Percentiles rank a stretch among this genome's conserved stretches.
Conservation (phyloP, 1,140 invertebrate genomes). For the Zophobas morio region DNA sequence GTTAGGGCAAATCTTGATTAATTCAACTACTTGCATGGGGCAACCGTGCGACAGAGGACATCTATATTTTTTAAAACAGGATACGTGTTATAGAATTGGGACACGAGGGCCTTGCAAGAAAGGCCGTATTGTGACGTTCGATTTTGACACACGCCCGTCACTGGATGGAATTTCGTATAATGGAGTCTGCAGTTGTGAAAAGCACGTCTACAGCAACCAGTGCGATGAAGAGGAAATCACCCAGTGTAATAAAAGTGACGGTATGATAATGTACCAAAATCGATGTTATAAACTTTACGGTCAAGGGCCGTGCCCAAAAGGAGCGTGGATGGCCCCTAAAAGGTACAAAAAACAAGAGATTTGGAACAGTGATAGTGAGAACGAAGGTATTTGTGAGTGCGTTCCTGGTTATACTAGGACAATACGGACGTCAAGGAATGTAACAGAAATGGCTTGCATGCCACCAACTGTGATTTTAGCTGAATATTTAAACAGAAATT, state of each 20-base stretch:
- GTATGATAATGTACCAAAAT: constrained; percentile 74
- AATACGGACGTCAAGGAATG: constrained; percentile 56
- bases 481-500: constrained; percentile 71
- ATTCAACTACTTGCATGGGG: constrained; percentile 73
- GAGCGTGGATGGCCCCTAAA: constrained; percentile 79
- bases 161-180: constrained; percentile 86
- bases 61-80: constrained; percentile 80
- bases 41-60: constrained; percentile 81
- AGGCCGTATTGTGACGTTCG: constrained; percentile 82
- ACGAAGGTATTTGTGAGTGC: constrained; percentile 78
- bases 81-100: constrained; percentile 82
- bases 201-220: constrained; percentile 57
- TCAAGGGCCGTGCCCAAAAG: constrained; percentile 80
- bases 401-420: constrained; percentile 76
- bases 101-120: constrained; percentile 79
- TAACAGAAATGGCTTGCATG: constrained; percentile 63
- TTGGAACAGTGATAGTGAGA: constrained; percentile 59
- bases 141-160: constrained; percentile 81
- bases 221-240: constrained; percentile 47
- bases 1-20: constrained; percentile 76
- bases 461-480: constrained; percentile 71
- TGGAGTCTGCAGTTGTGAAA: constrained; percentile 81
- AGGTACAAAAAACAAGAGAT: constrained; percentile 66
- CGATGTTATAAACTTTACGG: constrained; percentile 81
- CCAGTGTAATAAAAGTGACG: constrained; percentile 66